These are phyloP conservation scores for Drosophila prolongata DNA, from an alignment of 2,888 invertebrate species.

Conservation along the genomic window DNA sequence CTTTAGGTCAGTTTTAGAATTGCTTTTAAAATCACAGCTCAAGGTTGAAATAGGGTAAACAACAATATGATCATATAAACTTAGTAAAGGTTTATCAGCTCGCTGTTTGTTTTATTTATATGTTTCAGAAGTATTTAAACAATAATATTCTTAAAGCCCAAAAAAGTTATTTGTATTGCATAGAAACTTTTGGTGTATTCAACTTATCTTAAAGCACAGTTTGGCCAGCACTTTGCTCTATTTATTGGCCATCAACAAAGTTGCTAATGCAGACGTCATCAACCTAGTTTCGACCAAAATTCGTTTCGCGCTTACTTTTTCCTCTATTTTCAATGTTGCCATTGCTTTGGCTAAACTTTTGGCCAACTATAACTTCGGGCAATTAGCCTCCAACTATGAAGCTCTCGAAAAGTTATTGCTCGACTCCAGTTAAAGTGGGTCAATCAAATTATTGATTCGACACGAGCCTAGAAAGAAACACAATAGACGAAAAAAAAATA, in stretches of 20 bases:
- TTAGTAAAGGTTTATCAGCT: too few species aligned
- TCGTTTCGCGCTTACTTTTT: slow-evolving; percentile 16
- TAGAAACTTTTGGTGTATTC: too few species aligned
- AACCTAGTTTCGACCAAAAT: slow-evolving; percentile 32
- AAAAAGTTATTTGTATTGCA: too few species aligned
- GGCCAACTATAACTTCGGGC: slow-evolving; percentile 25
- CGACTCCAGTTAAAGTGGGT: slow-evolving; percentile 40
- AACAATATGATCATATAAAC: too few species aligned
- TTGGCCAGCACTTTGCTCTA: slow-evolving; percentile 31
- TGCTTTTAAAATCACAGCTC: neutral
- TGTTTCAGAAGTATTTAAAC: too few species aligned
- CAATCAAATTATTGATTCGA: slow-evolving; percentile 52
- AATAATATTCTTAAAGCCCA: too few species aligned
- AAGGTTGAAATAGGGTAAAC: neutral
- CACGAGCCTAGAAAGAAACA: slow-evolving; percentile 11
- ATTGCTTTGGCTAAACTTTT: slow-evolving; percentile 24
- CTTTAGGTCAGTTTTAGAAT: slow-evolving; percentile 5
- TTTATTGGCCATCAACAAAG: slow-evolving; percentile 32
- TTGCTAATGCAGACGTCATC: slow-evolving; percentile 22
- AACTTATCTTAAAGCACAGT: slow-evolving; percentile 12
- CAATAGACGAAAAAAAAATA: neutral
- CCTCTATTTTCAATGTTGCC: slow-evolving; percentile 16
- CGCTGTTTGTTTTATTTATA: too few species aligned
- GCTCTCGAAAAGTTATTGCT: slow-evolving; percentile 12
- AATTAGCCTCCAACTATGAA: slow-evolving; percentile 30